These are phyloP conservation scores for Microlaimidae sp. DNA, from an alignment of 2,888 invertebrate species.

Conservation along the genomic window DNA sequence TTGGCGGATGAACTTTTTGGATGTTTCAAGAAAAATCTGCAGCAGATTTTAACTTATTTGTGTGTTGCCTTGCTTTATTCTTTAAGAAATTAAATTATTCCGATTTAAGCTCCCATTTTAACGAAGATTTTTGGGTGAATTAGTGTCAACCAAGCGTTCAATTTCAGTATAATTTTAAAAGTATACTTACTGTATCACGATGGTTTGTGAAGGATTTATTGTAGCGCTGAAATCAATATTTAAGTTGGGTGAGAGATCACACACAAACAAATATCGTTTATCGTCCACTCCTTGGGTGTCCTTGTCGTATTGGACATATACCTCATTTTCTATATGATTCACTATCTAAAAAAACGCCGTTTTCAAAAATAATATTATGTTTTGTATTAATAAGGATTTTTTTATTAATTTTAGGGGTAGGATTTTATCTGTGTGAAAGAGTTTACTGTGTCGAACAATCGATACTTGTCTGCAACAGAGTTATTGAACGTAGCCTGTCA, in stretches of 20 bases:
- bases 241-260: conserved; percentile 18
- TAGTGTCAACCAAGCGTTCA: neutral
- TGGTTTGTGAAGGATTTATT: conserved; percentile 10
- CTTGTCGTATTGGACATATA: conserved; percentile 34
- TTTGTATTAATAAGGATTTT: too few relatives aligned
- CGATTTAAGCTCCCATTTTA: too few relatives aligned
- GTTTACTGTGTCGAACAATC: too few relatives aligned
- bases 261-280: conserved; percentile 30
- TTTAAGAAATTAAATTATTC: too few relatives aligned
- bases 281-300: conserved; percentile 28
- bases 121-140: too few relatives aligned
- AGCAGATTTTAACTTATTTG: too few relatives aligned
- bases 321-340: conserved; percentile 30
- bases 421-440: neutral
- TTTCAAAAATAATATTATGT: neutral
- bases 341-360: conserved; percentile 24
- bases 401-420: neutral
- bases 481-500: too few relatives aligned
- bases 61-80: too few relatives aligned
- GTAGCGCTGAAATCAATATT: conserved; percentile 8
- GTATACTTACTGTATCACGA: conserved; percentile 13
- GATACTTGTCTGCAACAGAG: too few relatives aligned
- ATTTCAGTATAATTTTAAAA: too few relatives aligned
- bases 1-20: too few relatives aligned
- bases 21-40: too few relatives aligned